Evolutionary conservation across 2,113 vertebrate species (phyloP).

Genomic region (Neogobius melanostomus): DNA sequence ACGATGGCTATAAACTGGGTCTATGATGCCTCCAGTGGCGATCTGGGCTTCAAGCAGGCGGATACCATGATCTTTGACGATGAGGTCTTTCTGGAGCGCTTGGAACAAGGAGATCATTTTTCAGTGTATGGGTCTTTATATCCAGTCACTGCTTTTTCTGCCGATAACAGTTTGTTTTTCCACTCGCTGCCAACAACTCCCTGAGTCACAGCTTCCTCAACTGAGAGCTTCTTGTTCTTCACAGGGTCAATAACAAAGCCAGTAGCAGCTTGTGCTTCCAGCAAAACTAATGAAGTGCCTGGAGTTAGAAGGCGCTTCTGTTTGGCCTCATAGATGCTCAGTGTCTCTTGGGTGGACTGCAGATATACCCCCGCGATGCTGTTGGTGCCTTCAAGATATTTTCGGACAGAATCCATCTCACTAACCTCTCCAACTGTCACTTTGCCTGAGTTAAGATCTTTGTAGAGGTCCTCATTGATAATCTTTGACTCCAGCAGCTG

Average conservation of each 20-base stretch:
- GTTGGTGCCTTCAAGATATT: slow-evolving; percentile 84
- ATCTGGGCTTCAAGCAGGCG: slow-evolving; percentile 70
- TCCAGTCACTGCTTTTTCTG: slow-evolving; percentile 68
- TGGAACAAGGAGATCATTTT: slow-evolving; percentile 81
- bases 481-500: slow-evolving; percentile 81
- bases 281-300: slow-evolving; percentile 70
- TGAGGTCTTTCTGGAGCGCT: slow-evolving; percentile 74
- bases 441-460: slow-evolving; percentile 77
- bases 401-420: slow-evolving; percentile 79
- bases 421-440: slow-evolving; percentile 73
- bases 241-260: slow-evolving; percentile 82
- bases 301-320: slow-evolving; percentile 62
- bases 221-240: slow-evolving; percentile 69
- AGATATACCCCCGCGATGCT: slow-evolving; percentile 79
- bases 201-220: slow-evolving; percentile 75
- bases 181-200: slow-evolving; percentile 72
- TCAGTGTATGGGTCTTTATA: slow-evolving; percentile 84
- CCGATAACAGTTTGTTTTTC: slow-evolving; percentile 70
- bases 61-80: slow-evolving; percentile 68
- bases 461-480: slow-evolving; percentile 72
- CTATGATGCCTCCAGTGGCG: slow-evolving; percentile 68
- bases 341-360: slow-evolving; percentile 73
- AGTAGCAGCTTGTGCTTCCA: slow-evolving; percentile 82
- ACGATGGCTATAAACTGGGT: slow-evolving; percentile 62
- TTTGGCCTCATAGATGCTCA: slow-evolving; percentile 83